Conservation (phyloP, 2,888 invertebrate genomes). For the Drosophila phalerata region DNA sequence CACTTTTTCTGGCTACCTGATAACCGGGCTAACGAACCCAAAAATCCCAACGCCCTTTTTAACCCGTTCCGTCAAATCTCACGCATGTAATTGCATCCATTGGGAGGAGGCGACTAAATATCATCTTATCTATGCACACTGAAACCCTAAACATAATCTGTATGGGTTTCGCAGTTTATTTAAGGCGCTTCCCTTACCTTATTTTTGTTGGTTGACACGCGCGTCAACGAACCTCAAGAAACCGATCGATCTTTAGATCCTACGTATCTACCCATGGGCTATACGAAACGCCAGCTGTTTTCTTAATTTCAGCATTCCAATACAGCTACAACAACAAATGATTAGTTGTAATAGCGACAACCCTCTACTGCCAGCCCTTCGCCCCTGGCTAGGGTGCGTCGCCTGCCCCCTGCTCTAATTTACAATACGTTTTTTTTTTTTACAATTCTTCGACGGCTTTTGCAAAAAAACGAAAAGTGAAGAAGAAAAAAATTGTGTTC, state of each 20-base stretch:
- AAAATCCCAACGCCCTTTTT: conserved; percentile 13
- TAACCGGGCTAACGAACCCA: conserved; percentile 24
- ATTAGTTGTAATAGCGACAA: conserved; percentile 67
- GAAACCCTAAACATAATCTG: conserved; percentile 50
- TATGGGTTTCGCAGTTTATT: conserved; percentile 55
- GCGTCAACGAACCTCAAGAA: conserved; percentile 29
- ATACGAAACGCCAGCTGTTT: conserved; percentile 57
- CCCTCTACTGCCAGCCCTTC: conserved; percentile 10
- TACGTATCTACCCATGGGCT: conserved; percentile 12
- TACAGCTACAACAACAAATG: conserved; percentile 41
- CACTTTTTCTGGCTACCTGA: conserved; percentile 56
- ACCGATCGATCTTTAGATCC: conserved; percentile 15
- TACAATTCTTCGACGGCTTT: conserved; percentile 37
- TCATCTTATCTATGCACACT: conserved; percentile 47
- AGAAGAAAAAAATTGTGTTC: conserved; percentile 32
- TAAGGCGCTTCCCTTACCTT: conserved; percentile 6
- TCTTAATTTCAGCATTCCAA: conserved; percentile 52
- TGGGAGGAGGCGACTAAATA: conserved; percentile 30
- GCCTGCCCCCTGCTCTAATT: conserved; percentile 62
- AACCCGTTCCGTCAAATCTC: conserved; percentile 58
- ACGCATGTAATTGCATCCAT: conserved; percentile 74
- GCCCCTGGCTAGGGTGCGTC: conserved; percentile 20
- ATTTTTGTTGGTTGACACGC: conserved; percentile 60
- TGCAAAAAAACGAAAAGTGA: conserved; percentile 19
- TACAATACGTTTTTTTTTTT: conserved; percentile 59